phyloP scores from a whole-genome alignment of 2,888 invertebrate species.

The Caenorhabditis doughertyi region DNA sequence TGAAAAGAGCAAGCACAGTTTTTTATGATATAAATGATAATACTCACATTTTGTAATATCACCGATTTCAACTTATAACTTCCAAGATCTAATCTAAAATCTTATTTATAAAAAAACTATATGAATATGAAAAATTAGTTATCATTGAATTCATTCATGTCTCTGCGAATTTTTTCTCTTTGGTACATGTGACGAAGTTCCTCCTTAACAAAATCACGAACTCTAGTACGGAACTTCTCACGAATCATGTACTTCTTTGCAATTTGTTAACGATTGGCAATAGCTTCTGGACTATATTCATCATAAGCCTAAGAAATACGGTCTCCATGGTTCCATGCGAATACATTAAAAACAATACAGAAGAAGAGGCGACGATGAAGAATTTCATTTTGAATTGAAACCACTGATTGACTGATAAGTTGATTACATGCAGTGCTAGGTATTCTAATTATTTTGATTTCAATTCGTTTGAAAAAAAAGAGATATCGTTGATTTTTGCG shows the following conservation, averaged over 20 bases:
- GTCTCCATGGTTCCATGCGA: constrained; percentile 22
- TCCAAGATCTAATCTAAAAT: not conserved
- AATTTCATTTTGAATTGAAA: constrained; percentile 24
- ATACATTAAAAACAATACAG: constrained; percentile 17
- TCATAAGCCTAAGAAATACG: constrained; percentile 4
- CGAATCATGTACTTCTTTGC: constrained; percentile 16
- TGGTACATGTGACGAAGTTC: constrained; percentile 7
- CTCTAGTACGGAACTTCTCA: constrained; percentile 26
- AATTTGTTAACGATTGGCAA: constrained; percentile 10
- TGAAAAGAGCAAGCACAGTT: no score
- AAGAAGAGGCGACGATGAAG: constrained; percentile 25
- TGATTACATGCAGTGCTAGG: no score
- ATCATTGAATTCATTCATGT: constrained; percentile 7
- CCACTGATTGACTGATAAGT: not conserved
- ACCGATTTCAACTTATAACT: no score
- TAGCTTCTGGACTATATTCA: constrained; percentile 3
- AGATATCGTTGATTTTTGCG: no score
- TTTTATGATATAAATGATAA: no score
- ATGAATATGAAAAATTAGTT: not conserved
- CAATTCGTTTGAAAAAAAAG: no score
- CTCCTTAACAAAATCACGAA: constrained; percentile 12
- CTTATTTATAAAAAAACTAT: not conserved
- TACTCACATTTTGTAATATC: no score
- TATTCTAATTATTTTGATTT: no score
- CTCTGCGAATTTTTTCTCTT: constrained; percentile 19